Base-by-base conservation (phyloP, 2,888 invertebrate genomes). In the Chalcosyrphus nemorum region DNA sequence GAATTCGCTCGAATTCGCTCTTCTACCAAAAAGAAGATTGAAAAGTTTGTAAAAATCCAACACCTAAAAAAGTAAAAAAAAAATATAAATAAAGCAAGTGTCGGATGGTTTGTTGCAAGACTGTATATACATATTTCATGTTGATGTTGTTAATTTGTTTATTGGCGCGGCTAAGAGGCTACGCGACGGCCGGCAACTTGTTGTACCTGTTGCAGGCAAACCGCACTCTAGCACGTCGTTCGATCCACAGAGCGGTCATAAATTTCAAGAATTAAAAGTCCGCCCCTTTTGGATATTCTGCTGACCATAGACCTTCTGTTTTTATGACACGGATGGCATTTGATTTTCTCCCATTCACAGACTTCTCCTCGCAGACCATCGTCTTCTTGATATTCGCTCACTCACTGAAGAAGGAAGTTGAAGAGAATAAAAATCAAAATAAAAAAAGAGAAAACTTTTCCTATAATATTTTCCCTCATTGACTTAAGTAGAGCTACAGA, bases 81-180 rank as follows among this genome's bases (percentile, higher is more conserved):
- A 56, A 43, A 5, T n/a, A n/a, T n/a, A n/a, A n/a, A n/a, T n/a
- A n/a, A n/a, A n/a, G n/a, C n/a, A 19, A 59, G 7, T 17, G 11
- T 9, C 24, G 1, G 9, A 17, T 41, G 13, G 35, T 45, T 57
- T 70, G 50, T 32, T 63, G 50, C 65, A 61, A 76, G 45, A 45
- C 81, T 52, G 52, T 65, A 65, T 77, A 24, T 4, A 24, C 4
- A 59, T 21, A 47, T 72, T 66, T 72, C 47, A 66, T 32, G 66
- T 50, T 63, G 41, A 74, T 68, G 61, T 43, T 78, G 47, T 78
- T 63, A 77, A 78, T 82, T 74, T 72, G 77, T 82, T 82, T 78
- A 74, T 68, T 66, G 66, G 38, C 13, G 35, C 35, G 13, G 13
- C 38, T 38, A 11, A 11, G 50, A 32, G 24, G 7, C 13, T 27